A percentile compares a stretch with the other conserved stretches of the same genome.
phyloP scores from a whole-genome alignment of 1,140 invertebrate genomes.

The Bombus confusus region DNA sequence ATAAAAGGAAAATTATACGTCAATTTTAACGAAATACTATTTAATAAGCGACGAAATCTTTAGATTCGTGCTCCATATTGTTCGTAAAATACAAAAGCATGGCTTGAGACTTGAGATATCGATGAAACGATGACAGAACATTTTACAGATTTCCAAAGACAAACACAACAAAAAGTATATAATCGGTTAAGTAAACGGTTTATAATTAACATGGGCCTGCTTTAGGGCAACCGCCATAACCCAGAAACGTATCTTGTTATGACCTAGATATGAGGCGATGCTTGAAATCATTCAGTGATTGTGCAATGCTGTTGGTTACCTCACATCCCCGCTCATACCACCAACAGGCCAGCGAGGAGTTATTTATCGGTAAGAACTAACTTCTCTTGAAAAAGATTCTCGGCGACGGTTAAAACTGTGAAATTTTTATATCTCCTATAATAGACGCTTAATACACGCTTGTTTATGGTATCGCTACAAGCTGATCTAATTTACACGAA shows the following conservation, averaged over 20 bases:
- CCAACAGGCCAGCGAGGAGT: constrained; percentile 74
- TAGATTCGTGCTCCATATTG: constrained; percentile 24
- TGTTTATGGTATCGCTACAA: not conserved
- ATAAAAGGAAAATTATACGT: not conserved
- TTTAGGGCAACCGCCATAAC: constrained; percentile 82
- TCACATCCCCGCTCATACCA: constrained; percentile 79
- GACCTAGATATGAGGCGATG: constrained; percentile 83
- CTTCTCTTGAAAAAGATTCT: constrained; percentile 54
- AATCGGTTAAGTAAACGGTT: constrained; percentile 51
- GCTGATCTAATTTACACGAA: not conserved
- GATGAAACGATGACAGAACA: not conserved
- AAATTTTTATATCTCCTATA: constrained; percentile 11
- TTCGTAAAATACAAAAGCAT: constrained; percentile 7
- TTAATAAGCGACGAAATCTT: not conserved
- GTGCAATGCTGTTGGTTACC: constrained; percentile 82
- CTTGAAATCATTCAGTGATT: constrained; percentile 84
- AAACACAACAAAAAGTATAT: constrained; percentile 45
- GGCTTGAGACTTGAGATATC: not conserved
- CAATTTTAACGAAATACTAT: not conserved
- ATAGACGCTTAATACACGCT: not conserved
- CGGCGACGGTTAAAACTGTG: constrained; percentile 34
- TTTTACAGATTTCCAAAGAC: constrained; percentile 8
- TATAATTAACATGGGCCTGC: constrained; percentile 73
- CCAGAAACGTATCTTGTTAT: constrained; percentile 83
- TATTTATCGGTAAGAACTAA: constrained; percentile 73